Base-by-base conservation (phyloP, 2,797 vertebrate species). In the Rhabdomys pumilio region DNA sequence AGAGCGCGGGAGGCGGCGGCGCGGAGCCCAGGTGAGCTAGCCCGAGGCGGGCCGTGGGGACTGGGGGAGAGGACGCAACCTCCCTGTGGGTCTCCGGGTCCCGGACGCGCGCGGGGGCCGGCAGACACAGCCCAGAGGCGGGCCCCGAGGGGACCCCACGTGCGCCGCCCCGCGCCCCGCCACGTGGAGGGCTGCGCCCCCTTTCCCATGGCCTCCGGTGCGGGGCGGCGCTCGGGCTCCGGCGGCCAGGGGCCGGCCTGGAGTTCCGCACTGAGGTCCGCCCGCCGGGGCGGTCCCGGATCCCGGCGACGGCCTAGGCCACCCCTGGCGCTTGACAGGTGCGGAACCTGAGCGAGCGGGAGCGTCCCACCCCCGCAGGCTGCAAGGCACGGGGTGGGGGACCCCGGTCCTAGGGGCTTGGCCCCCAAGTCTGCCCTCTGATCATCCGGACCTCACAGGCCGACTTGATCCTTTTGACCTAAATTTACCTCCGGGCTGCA, bases 21-120 rank as follows among this genome's bases (percentile, higher is more conserved):
- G 86, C 69, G 69, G 95, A 96, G 95, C 86, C 65, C 97, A 96
- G 97, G 97, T 97, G 97, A 97, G 96, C 91, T 1, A 80, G 57
- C 53, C 38, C 17, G 29, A 44, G 93, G 82, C 19, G 53, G 91
- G 94, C 88, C 26, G 69, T 72, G 65, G 12, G 65, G 65, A 50
- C 9, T 50, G 61, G 3, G 81, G 20, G 6, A 38, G 53, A 41
- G n/a, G 85, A 10, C 12, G 10, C 77, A 0, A 82, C 59, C 2
- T 31, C 87, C 20, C 61, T 59, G 61, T 50, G 83, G 83, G 83
- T 50, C 83, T 85, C 44, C 19, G 61, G 26, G 57, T 31, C n/a
- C 17, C 7, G 53, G 79, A 34, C 80, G 47, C n/a, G 38, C 65
- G 50, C 77, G n/a, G 19, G 13, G 55, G 13, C 44, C 38, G 41